These are phyloP conservation scores for Lathronympha strigana DNA, from an alignment of 2,888 invertebrate genomes.

Conservation along the genomic window DNA sequence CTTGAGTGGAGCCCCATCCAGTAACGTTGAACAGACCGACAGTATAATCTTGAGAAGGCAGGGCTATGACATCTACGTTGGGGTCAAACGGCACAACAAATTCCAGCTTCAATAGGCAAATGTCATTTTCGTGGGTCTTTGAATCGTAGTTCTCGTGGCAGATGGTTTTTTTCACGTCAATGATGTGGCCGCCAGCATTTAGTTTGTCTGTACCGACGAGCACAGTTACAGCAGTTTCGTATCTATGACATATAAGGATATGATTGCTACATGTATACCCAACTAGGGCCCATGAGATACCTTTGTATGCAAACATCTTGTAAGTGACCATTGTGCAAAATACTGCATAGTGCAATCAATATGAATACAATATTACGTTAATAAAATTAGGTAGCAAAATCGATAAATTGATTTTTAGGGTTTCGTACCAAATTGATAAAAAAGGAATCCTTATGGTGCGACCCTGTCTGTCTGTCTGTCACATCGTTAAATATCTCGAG, in stretches of 20 bases:
- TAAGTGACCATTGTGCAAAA: too few species aligned
- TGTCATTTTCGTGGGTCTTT: not conserved
- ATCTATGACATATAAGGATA: not conserved
- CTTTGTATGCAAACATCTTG: too few species aligned
- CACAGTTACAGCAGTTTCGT: not conserved
- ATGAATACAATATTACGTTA: too few species aligned
- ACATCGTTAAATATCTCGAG: too few species aligned
- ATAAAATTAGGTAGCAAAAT: too few species aligned
- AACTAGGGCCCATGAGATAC: too few species aligned
- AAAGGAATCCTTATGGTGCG: too few species aligned
- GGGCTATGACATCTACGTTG: conserved; percentile 37
- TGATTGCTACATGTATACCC: too few species aligned
- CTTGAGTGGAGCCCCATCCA: conserved; percentile 45
- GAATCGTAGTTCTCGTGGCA: conserved; percentile 12
- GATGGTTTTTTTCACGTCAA: conserved; percentile 3
- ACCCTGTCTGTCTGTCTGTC: too few species aligned
- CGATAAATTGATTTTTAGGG: too few species aligned
- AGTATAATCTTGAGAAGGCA: conserved; percentile 30
- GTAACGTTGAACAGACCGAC: conserved; percentile 33
- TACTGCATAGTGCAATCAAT: too few species aligned
- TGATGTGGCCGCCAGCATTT: not conserved
- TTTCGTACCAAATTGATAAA: too few species aligned
- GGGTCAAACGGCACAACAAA: conserved; percentile 35
- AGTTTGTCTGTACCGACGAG: conserved; percentile 15
- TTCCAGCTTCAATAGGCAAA: conserved; percentile 28